Evolutionary conservation across 2,888 invertebrate genomes (phyloP), one percentile per base, ranked within the genome.

Genomic region (Acronicta leporina): DNA sequence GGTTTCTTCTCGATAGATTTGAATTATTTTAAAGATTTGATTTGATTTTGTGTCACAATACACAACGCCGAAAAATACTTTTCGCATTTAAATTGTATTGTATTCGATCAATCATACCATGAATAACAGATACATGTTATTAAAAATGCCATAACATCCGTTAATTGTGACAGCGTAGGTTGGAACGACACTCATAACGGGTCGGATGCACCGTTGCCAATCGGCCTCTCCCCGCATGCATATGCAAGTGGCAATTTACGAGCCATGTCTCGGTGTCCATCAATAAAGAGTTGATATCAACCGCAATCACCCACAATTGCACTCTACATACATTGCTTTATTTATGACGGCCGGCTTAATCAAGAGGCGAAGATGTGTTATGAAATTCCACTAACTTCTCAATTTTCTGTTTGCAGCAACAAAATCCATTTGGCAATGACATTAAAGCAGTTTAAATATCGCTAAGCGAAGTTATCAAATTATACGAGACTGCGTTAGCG

Each of bases 161-260:
- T 66, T 61, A 50, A 65, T 68, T 61, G 54, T 66, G 72, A 33
- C 51, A 43, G 61, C 51, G 68, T 70, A 55, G 69, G 70, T 63
- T 59, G 55, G 20, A 52, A 47, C 49, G 70, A 65, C 73, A 65
- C 44, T 62, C 61, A 66, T 75, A 75, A 69, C 68, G 73, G 75
- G 40, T 33, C 54, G 58, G 43, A 35, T 53, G 56, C 70, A 62
- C 68, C 72, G 75, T 68, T 75, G 73, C 63, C 70, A 73, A 73
- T 73, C 53, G 66, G 41, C 44, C 55, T 48, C 57, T 57, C 62
- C 59, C 53, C 56, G 53, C 71, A 77, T 75, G 73, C 75, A 79
- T 76, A 77, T 76, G 75, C 73, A 73, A 76, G 56, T 52, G 65
- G 70, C 75, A 80, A 79, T 80, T 73, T 76, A 72, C 69, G 63